Base-by-base conservation (phyloP, 2,113 vertebrate genomes). In the Sceloporus tristichus region DNA sequence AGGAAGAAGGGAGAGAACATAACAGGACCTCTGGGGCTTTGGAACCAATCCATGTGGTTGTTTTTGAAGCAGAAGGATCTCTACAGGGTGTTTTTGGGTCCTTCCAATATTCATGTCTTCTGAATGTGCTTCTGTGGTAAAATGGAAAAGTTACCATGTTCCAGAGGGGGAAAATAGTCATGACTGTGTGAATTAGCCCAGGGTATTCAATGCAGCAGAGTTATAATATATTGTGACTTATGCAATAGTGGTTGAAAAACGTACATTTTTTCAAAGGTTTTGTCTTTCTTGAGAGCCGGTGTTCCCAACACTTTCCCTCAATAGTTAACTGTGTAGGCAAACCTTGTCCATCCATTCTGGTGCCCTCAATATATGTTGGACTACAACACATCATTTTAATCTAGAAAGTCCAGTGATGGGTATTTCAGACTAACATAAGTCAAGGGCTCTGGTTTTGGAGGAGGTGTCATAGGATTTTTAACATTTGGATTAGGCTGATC, bases 231-330 rank as follows among this genome's bases (percentile, higher is more conserved):
- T 73, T 85, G 70, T 38, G 92, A 93, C 94, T 78, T 96, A 96
- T 96, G 96, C 96, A 96, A 96, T 96, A 96, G 95, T 88, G 74
- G 95, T 93, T 90, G 90, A 95, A 92, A 93, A 66, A 34, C 9
- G 2, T 82, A 14, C 40, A 90, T 94, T 95, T 93, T 90, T 90
- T 90, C 86, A 83, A 94, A 29, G 89, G 88, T 90, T 25, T 94
- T 86, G 92, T 87, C 88, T 94, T 93, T 88, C 92, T 77, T 81
- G 42, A 54, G 48, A 90, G 88, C 70, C 88, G 92, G 92, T 82
- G 91, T 53, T 89, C 9, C 90, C 87, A 91, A 92, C 89, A 88
- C 89, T 85, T 1, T 88, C 91, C 90, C 85, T 73, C 78, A 88
- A 70, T 90, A 84, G 23, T 68, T 88, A 87, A 48, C 59, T 85